phyloP scores from a whole-genome alignment of 2,888 invertebrate species.

The Trypoxylon attenuatum region DNA sequence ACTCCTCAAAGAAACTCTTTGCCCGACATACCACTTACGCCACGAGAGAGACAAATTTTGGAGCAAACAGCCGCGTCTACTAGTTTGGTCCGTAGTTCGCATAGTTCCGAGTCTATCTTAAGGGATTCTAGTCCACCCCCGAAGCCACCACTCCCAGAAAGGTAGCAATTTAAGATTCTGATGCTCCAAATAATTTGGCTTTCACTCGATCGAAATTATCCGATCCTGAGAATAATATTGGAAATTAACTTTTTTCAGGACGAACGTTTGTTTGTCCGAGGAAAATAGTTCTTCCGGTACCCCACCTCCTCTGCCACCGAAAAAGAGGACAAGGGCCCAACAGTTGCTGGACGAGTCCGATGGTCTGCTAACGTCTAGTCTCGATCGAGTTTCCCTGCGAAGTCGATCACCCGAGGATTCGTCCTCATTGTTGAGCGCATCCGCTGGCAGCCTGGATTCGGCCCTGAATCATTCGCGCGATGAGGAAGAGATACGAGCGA shows the following conservation, averaged over 20 bases:
- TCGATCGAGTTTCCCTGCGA: conserved; percentile 83
- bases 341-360: conserved; percentile 75
- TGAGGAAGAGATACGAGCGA: conserved; percentile 83
- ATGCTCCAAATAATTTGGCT: background rate
- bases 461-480: conserved; percentile 91
- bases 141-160: conserved; percentile 90
- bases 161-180: conserved; percentile 74
- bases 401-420: conserved; percentile 85
- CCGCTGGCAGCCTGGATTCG: conserved; percentile 90
- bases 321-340: conserved; percentile 79
- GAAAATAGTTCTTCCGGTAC: conserved; percentile 79
- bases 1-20: conserved; percentile 80
- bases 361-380: conserved; percentile 80
- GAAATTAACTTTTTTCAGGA: conserved; percentile 43
- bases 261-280: conserved; percentile 66
- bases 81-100: conserved; percentile 83
- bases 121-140: conserved; percentile 85
- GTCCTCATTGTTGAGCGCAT: conserved; percentile 80
- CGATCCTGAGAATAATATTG: background rate
- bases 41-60: conserved; percentile 83
- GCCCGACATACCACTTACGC: conserved; percentile 89
- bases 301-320: conserved; percentile 88
- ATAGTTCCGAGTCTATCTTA: conserved; percentile 88
- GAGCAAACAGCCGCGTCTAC: conserved; percentile 77
- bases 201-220: background rate